Conservation (phyloP, 2,888 invertebrate genomes). For the Melolontha melolontha region DNA sequence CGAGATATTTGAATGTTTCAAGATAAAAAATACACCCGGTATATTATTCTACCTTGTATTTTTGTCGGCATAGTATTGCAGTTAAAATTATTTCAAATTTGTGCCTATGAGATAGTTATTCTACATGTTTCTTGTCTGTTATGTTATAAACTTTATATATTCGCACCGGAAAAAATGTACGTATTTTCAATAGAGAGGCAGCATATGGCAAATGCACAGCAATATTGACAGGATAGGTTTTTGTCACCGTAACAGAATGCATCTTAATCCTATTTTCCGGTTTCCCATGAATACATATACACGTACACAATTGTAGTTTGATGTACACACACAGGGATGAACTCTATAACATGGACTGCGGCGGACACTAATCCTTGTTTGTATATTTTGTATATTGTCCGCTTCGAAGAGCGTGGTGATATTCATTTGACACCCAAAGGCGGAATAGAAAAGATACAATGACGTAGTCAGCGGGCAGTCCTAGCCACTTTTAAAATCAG, state of each 20-base stretch:
- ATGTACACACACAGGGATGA: constrained; percentile 1
- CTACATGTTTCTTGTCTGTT: no score
- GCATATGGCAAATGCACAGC: constrained; percentile 26
- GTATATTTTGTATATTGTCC: constrained; percentile 34
- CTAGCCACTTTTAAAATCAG: neutral
- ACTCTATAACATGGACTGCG: constrained; percentile 1
- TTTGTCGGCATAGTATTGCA: no score
- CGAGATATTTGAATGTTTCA: no score
- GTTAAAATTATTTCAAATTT: no score
- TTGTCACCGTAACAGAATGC: constrained; percentile 30
- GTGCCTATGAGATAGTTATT: no score
- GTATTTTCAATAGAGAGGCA: neutral
- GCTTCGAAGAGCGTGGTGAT: constrained; percentile 29
- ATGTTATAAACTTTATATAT: no score
- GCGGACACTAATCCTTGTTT: constrained; percentile 32
- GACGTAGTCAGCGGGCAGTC: constrained; percentile 9
- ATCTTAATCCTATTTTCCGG: constrained; percentile 38
- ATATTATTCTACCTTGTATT: no score
- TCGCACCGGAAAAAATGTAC: no score
- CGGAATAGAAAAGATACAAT: constrained; percentile 25
- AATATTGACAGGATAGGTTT: constrained; percentile 24
- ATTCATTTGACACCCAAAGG: constrained; percentile 29
- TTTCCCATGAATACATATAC: constrained; percentile 22
- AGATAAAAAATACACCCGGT: no score
- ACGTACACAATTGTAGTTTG: neutral